Evolutionary conservation across 2,113 vertebrate genomes (phyloP), one percentile per base, ranked within the genome.

Genomic region (Leptodactylus fuscus): DNA sequence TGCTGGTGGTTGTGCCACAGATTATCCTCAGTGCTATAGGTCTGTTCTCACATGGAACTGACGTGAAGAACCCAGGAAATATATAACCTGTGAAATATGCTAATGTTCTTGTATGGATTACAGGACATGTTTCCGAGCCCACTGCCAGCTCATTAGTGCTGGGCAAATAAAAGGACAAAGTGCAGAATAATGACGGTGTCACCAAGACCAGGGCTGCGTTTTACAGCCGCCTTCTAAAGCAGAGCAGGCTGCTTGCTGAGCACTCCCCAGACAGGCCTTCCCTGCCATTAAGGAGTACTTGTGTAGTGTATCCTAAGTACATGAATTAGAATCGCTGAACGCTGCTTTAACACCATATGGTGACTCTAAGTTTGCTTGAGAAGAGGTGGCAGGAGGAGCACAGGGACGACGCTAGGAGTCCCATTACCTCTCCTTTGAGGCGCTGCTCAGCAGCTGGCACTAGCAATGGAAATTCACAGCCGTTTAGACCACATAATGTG

Each of bases 281-380:
- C 75, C 49, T 75, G 34, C 69, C n/a, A 83, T 83, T 83, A 83
- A 74, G 55, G 58, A 65, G 73, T 77, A 44, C 82, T 84, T 77
- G 71, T 77, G 71, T 65, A 77, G 82, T 84, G 82, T 49, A 84
- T 84, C 82, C 82, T 49, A 65, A 84, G 82, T 84, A 77, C 73
- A 46, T 84, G 82, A 84, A 84, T 84, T 84, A 84, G 71, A 84
- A 84, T 76, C 41, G 41, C 73, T 84, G 53, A 84, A 77, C 73
- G 55, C 82, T 76, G 73, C 71, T 84, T 84, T 84, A 84, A 76
- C 82, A 77, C 82, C 82, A 84, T 84, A 84, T 84, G 82, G 73
- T 84, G 73, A 84, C 53, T 84, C 65, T 76, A 83, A 84, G 55
- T 76, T 58, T 84, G 32, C 65, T 83, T 41, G 55, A 51, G 27